Evolutionary conservation across 2,888 invertebrate species (phyloP), one percentile per base, ranked within the genome.

Genomic region (Aleiodes leptofemur): DNA sequence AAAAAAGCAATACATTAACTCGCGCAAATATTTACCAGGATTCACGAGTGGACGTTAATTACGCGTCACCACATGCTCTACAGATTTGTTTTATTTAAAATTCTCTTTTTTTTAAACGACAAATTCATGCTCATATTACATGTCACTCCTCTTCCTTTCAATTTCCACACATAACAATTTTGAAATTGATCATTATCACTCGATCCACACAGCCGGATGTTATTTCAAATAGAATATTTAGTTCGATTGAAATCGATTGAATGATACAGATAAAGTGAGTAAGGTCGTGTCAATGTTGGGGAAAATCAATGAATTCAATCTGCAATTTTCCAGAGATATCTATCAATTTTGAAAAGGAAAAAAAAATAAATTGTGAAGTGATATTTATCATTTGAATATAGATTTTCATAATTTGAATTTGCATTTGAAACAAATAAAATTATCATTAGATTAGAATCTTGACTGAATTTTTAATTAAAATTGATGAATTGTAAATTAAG

Each of bases 21-120:
- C n/a, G 34, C 14, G 55, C 69, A 69, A 69, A 69, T 69, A 69
- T 69, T 69, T 69, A 69, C 55, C 11, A 38, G 38, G 55, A 69
- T 69, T 69, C 69, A 56, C 69, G 43, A 69, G 55, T 55, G 34
- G 38, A 69, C 55, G 69, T 55, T 69, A 69, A 69, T 69, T 55
- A 31, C 68, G 51, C 31, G 57, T 71, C 59, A 72, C 61, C 50
- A 61, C 51, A 61, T 61, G 50, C 50, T 53, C 31, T 29, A 50
- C 51, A 31, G 29, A 31, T 69, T 69, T 69, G 34, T 69, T 16
- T 11, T 34, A 4, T 34, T 34, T 6, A 34, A 23, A 6, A 34
- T 34, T 34, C 34, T 6, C 16, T 72, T 16, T 72, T 51, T 61
- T 51, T 8, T 16, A 64, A 64, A 16, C 43, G 64, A 64, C 43